A percentile compares a stretch with the other conserved stretches of the same genome.
Evolutionary conservation across 2,888 invertebrate species (phyloP).

Genomic region (Tetragnatha montana): DNA sequence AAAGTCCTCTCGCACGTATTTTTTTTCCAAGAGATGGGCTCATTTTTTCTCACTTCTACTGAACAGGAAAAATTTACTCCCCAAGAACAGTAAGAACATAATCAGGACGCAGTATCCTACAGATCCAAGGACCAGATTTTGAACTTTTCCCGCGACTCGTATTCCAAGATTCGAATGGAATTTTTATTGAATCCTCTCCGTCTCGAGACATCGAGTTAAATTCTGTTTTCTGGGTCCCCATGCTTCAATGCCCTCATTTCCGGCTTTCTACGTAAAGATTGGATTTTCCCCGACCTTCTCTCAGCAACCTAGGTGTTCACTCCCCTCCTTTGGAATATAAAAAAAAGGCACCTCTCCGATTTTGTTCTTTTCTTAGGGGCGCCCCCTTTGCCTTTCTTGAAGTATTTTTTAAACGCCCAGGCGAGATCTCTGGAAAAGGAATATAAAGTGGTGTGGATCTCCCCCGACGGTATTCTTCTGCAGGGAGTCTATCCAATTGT

Average conservation of each 20-base stretch:
- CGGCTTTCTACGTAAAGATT: conserved; percentile 51
- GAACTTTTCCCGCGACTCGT: conserved; percentile 41
- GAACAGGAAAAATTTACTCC: conserved; percentile 15
- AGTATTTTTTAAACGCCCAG: conserved; percentile 30
- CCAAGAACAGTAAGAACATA: conserved; percentile 40
- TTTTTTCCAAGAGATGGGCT: background rate
- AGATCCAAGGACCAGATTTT: conserved; percentile 9
- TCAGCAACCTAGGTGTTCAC: background rate
- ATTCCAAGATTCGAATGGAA: conserved; percentile 61
- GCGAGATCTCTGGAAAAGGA: background rate
- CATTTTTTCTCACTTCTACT: background rate
- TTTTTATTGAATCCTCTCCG: conserved; percentile 63
- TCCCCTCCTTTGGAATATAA: background rate
- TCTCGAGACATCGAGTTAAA: conserved; percentile 47
- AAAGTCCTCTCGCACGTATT: background rate
- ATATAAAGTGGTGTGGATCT: background rate
- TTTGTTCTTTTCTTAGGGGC: conserved; percentile 13
- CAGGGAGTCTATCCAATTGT: conserved; percentile 30
- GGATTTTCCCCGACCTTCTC: conserved; percentile 28
- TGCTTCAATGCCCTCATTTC: conserved; percentile 59
- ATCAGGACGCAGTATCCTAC: conserved; percentile 54
- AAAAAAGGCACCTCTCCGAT: conserved; percentile 13
- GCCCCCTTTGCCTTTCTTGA: background rate
- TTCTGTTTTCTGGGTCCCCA: conserved; percentile 38
- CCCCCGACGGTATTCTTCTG: background rate